Conservation (phyloP, 2,113 vertebrate genomes). For the Coryphaenoides rupestris region DNA sequence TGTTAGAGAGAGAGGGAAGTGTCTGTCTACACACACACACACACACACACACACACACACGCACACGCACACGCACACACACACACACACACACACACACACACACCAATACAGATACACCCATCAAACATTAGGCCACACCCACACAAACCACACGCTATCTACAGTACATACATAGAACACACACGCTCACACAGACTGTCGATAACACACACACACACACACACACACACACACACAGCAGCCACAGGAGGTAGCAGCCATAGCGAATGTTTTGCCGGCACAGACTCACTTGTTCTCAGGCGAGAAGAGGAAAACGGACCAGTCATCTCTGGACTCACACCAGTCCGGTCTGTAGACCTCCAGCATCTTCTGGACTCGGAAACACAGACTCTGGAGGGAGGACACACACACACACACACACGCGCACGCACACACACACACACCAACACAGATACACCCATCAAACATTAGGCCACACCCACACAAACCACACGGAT, state of each 20-base stretch:
- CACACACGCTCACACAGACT: too few species aligned
- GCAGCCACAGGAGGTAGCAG: too few species aligned
- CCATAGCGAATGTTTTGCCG: too few species aligned
- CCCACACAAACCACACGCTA: neutral
- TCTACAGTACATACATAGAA: too few species aligned
- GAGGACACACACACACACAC: neutral
- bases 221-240: too few species aligned
- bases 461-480: too few species aligned
- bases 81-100: conserved; percentile 9
- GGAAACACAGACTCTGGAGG: conserved; percentile 88
- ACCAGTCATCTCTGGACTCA: conserved; percentile 82
- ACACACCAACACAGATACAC: conserved; percentile 1
- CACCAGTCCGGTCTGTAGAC: conserved; percentile 96
- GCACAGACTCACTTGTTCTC: conserved; percentile 82
- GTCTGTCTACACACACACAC: too few species aligned
- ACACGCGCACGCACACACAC: conserved; percentile 8
- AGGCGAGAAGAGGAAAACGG: conserved; percentile 93
- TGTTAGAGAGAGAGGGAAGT: too few species aligned
- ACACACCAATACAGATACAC: conserved; percentile 1
- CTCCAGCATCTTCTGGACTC: conserved; percentile 95
- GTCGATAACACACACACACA: too few species aligned
- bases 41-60: too few species aligned
- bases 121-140: too few species aligned
- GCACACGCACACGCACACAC: neutral
- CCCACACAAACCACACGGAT: conserved; percentile 53